Base-by-base conservation (phyloP, 35 echinoderm and acorn worm species). In the Stichopus chloronotus region DNA sequence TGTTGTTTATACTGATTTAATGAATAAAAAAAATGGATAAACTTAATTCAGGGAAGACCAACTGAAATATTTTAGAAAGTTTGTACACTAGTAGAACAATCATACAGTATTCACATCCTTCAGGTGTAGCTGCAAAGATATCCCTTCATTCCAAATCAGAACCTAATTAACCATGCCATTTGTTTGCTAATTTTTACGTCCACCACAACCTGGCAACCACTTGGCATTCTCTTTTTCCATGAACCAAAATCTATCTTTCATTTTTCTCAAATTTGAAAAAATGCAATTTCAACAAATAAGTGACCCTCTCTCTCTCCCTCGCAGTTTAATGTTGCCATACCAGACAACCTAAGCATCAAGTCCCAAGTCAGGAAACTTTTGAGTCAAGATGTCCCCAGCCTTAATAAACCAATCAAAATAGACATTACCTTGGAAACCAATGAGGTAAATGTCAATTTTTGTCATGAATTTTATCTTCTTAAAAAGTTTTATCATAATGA, bases 301-400 rank as follows among this genome's bases (percentile, higher is more conserved):
- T 65, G 5, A 30, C 8, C 89, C 10, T 11, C 85, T 20, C 14
- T 93, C 14, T 63, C 94, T 91, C n/a, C n/a, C 53, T 58, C 81
- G 25, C 84, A 99, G 97, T 99, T 99, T 76, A 99, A 99, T 80
- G 68, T 99, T 13, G 95, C 97, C 12, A 92, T 99, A 53, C 89
- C 88, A 57, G 97, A 99, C 72, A 96, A 96, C 71, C 91, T 87
- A 14, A 94, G 63, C 19, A 92, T 96, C 13, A 96, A 96, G 56
- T 77, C 93, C 20, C 91, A 96, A 94, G 97, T 94, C 11, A 94
- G 94, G 55, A 96, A 99, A 80, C 94, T 95, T 4, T 83, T 99
- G 14, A 58, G 87, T 13, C 92, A 96, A 16, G 95, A 95, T 57
- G 91, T 99, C 19, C 97, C 95, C 12, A 93, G 90, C 78, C 72